Evolutionary conservation across 2,888 invertebrate genomes (phyloP), one percentile per base, ranked within the genome.

Genomic region (Phengaris arion): DNA sequence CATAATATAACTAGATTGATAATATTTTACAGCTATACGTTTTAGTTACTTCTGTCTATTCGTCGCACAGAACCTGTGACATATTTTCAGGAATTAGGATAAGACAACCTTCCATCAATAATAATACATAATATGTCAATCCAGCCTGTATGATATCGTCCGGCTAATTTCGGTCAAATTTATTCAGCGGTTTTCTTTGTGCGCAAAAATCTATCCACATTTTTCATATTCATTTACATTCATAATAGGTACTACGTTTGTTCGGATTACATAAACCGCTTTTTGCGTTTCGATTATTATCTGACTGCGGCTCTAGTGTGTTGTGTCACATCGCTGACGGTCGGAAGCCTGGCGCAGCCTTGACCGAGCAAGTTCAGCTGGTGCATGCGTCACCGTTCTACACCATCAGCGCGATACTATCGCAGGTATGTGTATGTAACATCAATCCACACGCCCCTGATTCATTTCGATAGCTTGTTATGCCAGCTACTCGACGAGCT

Each of bases 281-380:
- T 0, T 59, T 59, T 2, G 10, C 10, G 8, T 59, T 22, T 15
- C 22, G 22, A 59, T 22, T 48, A 35, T 35, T 57, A 57, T 57
- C 15, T 15, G 15, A 57, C 57, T n/a, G 57, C 57, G 59, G 64
- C 15, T 55, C 48, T 76, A 73, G 73, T 48, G 72, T 69, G 45
- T 22, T 74, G 9, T 74, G 57, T 68, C 15, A 75, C 74, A 59
- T 70, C 72, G 70, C 12, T 70, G 72, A 48, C 46, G 76, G 69
- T 74, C 73, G 59, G 51, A 51, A 74, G 13, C 59, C 45, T 12
- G 48, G 9, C 59, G 48, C 57, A 48, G 45, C 64, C 74, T 74
- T 75, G 45, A 59, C 74, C 59, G 13, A 54, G 22, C 74, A 48
- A 46, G 52, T 74, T 59, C 57, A 57, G 64, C 35, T 52, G 52